Base-by-base conservation (phyloP, 1,140 invertebrate species). In the Bombus sylvicola region DNA sequence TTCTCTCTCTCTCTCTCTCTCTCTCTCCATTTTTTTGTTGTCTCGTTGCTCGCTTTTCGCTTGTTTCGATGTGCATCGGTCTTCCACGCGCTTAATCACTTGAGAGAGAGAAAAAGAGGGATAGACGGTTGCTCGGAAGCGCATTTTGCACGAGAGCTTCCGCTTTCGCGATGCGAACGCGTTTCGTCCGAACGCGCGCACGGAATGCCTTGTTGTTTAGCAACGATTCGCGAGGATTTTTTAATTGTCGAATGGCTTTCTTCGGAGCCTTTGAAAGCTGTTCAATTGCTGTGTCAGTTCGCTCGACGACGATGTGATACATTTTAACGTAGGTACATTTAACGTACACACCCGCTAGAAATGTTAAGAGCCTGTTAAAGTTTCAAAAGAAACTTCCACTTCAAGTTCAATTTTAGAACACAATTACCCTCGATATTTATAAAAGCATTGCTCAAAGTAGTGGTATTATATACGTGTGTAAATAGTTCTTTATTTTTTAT, bases 11-110 rank as follows among this genome's bases (percentile, higher is more conserved):
- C 4, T 37, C 37, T 4, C 3, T 37, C 37, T 37, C 37, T 37
- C 37, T 4, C 13, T 5, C 5, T 43, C 34, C 34, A 34, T 43
- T 64, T 59, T 28, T 4, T 28, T 62, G 28, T n/a, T 62, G 47
- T n/a, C 18, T 47, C 34, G 41, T 6, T 31, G 9, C 79, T 25
- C 47, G 37, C 74, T 74, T 71, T 83, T 59, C 25, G 87, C 53
- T 37, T 79, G 69, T n/a, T n/a, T 28, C 59, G 59, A 62, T 62
- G 59, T n/a, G 59, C 59, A 62, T n/a, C 59, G 59, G 59, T n/a
- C 59, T 62, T n/a, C 12, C 59, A n/a, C 59, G 28, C 59, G 59
- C 59, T 28, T 62, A 62, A 62, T 62, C 59, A n/a, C 59, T 13
- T n/a, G 59, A 62, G 3, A 62, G 28, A 62, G 59, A 62, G 9